Base-by-base conservation (phyloP, 2,888 invertebrate genomes). In the Heteromyza rotundicornis region DNA sequence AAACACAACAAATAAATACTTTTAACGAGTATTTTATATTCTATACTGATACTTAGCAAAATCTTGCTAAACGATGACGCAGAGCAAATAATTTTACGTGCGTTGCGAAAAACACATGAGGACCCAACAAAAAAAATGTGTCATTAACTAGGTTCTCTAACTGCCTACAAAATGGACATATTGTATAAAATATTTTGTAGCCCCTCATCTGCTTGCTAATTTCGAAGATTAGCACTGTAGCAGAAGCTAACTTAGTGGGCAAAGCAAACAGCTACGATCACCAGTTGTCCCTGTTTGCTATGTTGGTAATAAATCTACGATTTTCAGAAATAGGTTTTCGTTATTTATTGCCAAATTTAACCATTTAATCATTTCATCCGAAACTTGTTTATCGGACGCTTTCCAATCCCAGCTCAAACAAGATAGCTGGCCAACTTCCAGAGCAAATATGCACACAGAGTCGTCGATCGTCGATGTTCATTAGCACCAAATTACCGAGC, bases 401-500 rank as follows among this genome's bases (percentile, higher is more conserved):
- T 40, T 40, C 40, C 40, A 40, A 40, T n/a, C 7, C 32, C 5
- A 32, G 32, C 32, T 8, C 32, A 32, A 32, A 32, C 12, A 32
- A 32, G n/a, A n/a, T 32, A 12, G 32, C 32, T 32, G 32, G 7
- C 32, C 12, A 8, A 32, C 32, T 14, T 14, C 17, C 10, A 16
- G 32, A 14, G 53, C 53, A 54, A 54, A 54, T 54, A 54, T 22
- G 32, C 53, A 7, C 22, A n/a, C 12, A 16, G 32, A 20, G 20
- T 20, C 49, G 23, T n/a, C n/a, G n/a, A n/a, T n/a, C n/a, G n/a
- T n/a, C n/a, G 17, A n/a, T 57, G 58, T 27, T 64, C 78, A 78
- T 78, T 78, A 78, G 64, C 78, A 74, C 67, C 66, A 66, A 66
- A 64, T 68, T 74, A 73, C 69, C 64, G 78, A 76, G 71, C 72